These are phyloP conservation scores for Drosophila birchii DNA, from an alignment of 2,888 invertebrate genomes.

Conservation along the genomic window DNA sequence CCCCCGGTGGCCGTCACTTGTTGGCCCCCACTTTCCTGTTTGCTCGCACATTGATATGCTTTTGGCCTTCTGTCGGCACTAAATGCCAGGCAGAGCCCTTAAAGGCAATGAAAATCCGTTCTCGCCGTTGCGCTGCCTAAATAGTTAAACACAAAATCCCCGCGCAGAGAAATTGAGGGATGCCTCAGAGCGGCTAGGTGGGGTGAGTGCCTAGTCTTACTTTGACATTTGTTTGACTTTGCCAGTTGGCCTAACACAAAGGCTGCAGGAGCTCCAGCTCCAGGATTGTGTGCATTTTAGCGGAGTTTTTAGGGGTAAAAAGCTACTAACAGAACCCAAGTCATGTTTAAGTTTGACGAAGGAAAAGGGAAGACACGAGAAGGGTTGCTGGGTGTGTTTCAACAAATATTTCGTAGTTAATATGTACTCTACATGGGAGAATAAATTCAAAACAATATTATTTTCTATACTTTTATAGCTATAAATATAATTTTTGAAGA, in stretches of 20 bases:
- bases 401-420: not conserved
- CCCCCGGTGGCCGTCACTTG: not conserved
- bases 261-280: slow-evolving; percentile 1
- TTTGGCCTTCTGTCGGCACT: slow-evolving; percentile 49
- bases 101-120: slow-evolving; percentile 40
- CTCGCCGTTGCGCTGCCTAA: slow-evolving; percentile 24
- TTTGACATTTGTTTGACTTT: slow-evolving; percentile 56
- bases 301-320: slow-evolving; percentile 17
- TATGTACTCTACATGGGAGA: not conserved
- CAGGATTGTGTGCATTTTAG: slow-evolving; percentile 22
- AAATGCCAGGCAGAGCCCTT: slow-evolving; percentile 43
- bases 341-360: slow-evolving; percentile 3
- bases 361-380: not conserved
- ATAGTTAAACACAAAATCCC: slow-evolving; percentile 41
- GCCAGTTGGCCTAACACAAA: slow-evolving; percentile 21
- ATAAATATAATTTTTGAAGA: too few relatives aligned
- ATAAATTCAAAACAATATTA: not conserved
- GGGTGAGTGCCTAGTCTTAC: slow-evolving; percentile 13
- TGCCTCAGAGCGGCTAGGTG: not conserved
- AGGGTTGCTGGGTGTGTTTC: not conserved
- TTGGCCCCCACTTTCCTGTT: slow-evolving; percentile 4
- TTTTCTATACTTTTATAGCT: too few relatives aligned
- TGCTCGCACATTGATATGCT: slow-evolving; percentile 48
- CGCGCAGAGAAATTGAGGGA: slow-evolving; percentile 26
- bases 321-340: slow-evolving; percentile 8